Base-by-base conservation (phyloP, 2,797 vertebrate genomes). In the Setipinna tenuifilis region DNA sequence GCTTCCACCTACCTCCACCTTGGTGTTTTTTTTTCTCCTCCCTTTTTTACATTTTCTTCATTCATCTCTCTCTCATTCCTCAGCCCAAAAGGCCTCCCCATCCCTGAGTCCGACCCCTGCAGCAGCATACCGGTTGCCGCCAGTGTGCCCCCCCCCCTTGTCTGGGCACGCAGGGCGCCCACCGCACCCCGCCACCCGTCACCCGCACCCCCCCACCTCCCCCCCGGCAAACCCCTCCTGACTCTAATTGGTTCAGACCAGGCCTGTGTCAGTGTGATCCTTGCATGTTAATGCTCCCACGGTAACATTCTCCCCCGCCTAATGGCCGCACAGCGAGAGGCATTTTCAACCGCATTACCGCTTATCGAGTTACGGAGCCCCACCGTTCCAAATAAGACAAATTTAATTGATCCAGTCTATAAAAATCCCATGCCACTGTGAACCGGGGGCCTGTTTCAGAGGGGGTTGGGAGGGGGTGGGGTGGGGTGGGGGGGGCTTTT, bases 321-420 rank as follows among this genome's bases (percentile, higher is more conserved):
- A 97, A 97, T 95, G 95, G 95, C 94, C 35, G 87, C 97, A 95
- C 97, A 96, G 97, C 93, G 86, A 96, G 97, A 95, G 94, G 94
- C 94, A 93, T 96, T 97, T 97, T 96, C 96, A 97, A 98, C 96
- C 96, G 94, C 96, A 97, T 98, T 98, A 96, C 95, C 94, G 95
- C 96, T 98, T 96, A 98, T 97, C 96, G 96, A 98, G 97, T 98
- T 98, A 97, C 94, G 92, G 96, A 96, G 96, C 97, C 96, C 97
- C 96, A 96, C 96, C 95, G 96, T 96, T 96, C 94, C 96, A 97
- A 97, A 97, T 97, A 97, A 97, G 96, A 96, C 97, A 97, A 97
- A 97, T 98, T 96, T 97, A 97, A 98, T 98, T 96, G 97, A 96
- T 97, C 96, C 94, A 95, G 96, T 96, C 96, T 97, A 97, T 91